These are phyloP conservation scores for Aricia artaxerxes DNA, from an alignment of 2,888 invertebrate genomes.

Conservation along the genomic window DNA sequence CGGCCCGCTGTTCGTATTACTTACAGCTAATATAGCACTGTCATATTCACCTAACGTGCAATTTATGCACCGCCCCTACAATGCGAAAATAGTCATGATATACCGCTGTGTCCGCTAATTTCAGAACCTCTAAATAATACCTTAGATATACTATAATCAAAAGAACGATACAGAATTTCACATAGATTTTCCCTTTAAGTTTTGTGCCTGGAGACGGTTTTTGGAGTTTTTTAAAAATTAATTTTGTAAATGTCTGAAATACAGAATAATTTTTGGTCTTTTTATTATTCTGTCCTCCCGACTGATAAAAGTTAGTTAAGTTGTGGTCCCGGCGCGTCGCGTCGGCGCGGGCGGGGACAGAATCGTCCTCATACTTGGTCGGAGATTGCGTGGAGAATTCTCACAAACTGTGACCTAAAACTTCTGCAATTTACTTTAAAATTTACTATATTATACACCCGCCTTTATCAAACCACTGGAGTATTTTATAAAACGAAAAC, in stretches of 20 bases:
- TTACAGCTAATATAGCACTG: not conserved
- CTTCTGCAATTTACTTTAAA: slow-evolving; percentile 17
- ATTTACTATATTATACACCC: not conserved
- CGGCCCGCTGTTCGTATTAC: not conserved
- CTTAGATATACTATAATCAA: too few relatives aligned
- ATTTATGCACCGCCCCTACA: not conserved
- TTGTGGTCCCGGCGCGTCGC: slow-evolving; percentile 8
- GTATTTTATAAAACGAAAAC: not conserved
- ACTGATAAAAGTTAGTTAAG: slow-evolving; percentile 19
- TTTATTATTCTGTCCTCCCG: not conserved
- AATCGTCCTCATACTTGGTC: not conserved
- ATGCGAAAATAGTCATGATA: not conserved
- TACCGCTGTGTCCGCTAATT: not conserved
- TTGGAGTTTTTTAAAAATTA: too few relatives aligned
- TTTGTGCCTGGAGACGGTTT: too few relatives aligned
- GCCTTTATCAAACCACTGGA: slow-evolving; percentile 7
- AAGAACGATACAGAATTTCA: too few relatives aligned
- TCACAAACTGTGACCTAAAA: slow-evolving; percentile 13
- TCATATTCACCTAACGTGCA: not conserved
- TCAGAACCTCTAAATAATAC: not conserved
- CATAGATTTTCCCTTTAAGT: too few relatives aligned
- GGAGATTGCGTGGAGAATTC: slow-evolving; percentile 6
- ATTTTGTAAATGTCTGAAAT: not conserved
- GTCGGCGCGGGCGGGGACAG: not conserved
- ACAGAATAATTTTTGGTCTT: not conserved